phyloP scores from a whole-genome alignment of 1,140 invertebrate species.

The Drusus annulatus region DNA sequence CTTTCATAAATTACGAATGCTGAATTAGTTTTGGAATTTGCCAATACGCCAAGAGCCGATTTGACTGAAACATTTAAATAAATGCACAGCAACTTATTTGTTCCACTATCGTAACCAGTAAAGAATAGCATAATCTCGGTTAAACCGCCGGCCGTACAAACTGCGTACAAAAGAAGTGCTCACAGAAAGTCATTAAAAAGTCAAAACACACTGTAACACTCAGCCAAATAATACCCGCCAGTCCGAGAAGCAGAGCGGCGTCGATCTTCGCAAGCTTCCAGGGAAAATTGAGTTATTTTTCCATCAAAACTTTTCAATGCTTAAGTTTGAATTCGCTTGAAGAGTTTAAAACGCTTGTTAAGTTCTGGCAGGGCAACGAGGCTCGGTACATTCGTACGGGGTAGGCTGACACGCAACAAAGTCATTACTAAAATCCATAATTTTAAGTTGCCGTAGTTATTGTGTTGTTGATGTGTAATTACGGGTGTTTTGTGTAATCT shows the following conservation, averaged over 20 bases:
- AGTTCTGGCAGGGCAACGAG: background rate
- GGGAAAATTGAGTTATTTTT: constrained; percentile 24
- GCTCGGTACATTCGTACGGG: background rate
- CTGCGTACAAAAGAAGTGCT: constrained; percentile 34
- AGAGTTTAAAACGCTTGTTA: background rate
- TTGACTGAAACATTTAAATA: constrained; percentile 1
- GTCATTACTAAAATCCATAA: constrained; percentile 51
- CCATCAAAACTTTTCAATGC: constrained; percentile 17
- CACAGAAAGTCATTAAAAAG: constrained; percentile 39
- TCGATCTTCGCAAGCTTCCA: background rate
- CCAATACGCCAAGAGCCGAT: too few relatives aligned
- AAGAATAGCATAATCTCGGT: constrained; percentile 1
- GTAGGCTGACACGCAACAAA: constrained; percentile 39
- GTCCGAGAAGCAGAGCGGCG: background rate
- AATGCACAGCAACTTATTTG: constrained; percentile 16
- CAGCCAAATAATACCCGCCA: background rate
- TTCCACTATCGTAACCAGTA: too few relatives aligned
- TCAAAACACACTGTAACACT: constrained; percentile 27
- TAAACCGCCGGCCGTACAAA: constrained; percentile 9
- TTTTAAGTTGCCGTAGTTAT: constrained; percentile 49
- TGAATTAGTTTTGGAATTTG: too few relatives aligned
- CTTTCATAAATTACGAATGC: too few relatives aligned
- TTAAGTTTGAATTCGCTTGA: constrained; percentile 22
- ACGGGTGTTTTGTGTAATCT: constrained; percentile 50
- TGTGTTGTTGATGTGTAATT: constrained; percentile 52